A percentile compares a stretch with the other conserved stretches of the same genome.
Evolutionary conservation across 2,888 invertebrate species (phyloP).

Genomic region (Clivina fossor): DNA sequence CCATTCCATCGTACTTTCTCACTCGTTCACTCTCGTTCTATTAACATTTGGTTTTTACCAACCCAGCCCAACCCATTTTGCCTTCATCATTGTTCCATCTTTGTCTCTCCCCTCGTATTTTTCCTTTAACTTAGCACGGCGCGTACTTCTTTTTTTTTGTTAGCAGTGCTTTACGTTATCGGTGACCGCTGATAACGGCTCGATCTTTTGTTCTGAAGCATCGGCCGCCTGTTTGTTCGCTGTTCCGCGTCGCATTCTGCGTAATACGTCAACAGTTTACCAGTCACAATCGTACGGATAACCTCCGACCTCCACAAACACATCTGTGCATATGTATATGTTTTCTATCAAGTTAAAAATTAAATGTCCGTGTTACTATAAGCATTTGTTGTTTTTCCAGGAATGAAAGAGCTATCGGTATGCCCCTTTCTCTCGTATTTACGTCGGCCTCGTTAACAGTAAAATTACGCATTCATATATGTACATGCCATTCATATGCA

Average conservation of each 20-base stretch:
- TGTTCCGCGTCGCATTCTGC: slow-evolving; percentile 2
- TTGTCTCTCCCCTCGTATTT: too few relatives aligned
- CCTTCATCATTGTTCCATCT: not conserved
- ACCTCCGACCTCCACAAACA: slow-evolving; percentile 22
- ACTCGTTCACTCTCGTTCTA: slow-evolving; percentile 15
- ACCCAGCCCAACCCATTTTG: not conserved
- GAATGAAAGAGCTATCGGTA: too few relatives aligned
- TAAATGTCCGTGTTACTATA: too few relatives aligned
- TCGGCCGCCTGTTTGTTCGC: slow-evolving; percentile 21
- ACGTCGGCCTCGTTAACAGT: too few relatives aligned
- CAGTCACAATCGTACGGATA: slow-evolving; percentile 8
- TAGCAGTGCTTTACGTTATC: slow-evolving; percentile 29
- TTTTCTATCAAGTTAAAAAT: too few relatives aligned
- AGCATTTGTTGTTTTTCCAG: too few relatives aligned
- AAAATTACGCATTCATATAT: too few relatives aligned
- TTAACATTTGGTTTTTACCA: slow-evolving; percentile 27
- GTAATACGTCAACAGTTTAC: slow-evolving; percentile 18
- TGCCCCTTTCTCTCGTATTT: too few relatives aligned
- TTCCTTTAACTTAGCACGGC: not conserved
- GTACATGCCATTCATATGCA: too few relatives aligned
- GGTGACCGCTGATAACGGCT: slow-evolving; percentile 12
- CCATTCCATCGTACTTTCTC: too few relatives aligned
- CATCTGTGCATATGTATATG: too few relatives aligned
- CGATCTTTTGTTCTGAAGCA: slow-evolving; percentile 26
- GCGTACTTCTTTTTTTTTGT: slow-evolving; percentile 1